phyloP scores from a whole-genome alignment of 2,888 invertebrate genomes.

The Ryuthela nishihirai region DNA sequence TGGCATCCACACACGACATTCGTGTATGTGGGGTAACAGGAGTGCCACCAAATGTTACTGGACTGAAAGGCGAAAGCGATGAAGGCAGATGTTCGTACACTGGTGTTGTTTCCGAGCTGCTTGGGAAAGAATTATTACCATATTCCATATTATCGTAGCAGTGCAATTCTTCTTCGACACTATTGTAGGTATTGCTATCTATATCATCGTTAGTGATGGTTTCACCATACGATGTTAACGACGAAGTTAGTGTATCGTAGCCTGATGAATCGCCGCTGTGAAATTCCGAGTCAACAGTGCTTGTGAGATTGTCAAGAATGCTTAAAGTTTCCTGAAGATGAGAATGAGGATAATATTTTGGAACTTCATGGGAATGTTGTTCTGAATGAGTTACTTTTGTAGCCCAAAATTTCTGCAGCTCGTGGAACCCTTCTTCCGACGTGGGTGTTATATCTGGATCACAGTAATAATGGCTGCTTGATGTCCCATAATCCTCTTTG shows the following conservation, averaged over 20 bases:
- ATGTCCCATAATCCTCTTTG: background rate
- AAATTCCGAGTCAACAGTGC: constrained; percentile 5
- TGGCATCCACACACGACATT: constrained; percentile 24
- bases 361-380: background rate
- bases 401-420: constrained; percentile 10
- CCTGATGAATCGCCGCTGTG: constrained; percentile 40
- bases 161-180: background rate
- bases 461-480: background rate
- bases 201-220: constrained; percentile 16
- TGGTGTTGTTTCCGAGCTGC: constrained; percentile 10
- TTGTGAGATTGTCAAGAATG: background rate
- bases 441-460: background rate
- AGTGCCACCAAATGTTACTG: too few species aligned
- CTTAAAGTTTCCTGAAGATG: background rate
- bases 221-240: constrained; percentile 36
- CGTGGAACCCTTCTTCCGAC: constrained; percentile 3
- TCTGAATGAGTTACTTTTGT: background rate
- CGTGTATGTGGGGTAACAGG: constrained; percentile 4
- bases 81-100: constrained; percentile 9
- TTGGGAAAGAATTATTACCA: constrained; percentile 5
- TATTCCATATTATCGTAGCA: background rate
- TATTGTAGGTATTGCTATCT: constrained; percentile 2
- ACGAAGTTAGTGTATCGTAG: constrained; percentile 41
- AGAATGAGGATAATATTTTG: too few species aligned
- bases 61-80: background rate